These are phyloP conservation scores for Strix uralensis DNA, from an alignment of 2,113 vertebrate species.

Conservation along the genomic window DNA sequence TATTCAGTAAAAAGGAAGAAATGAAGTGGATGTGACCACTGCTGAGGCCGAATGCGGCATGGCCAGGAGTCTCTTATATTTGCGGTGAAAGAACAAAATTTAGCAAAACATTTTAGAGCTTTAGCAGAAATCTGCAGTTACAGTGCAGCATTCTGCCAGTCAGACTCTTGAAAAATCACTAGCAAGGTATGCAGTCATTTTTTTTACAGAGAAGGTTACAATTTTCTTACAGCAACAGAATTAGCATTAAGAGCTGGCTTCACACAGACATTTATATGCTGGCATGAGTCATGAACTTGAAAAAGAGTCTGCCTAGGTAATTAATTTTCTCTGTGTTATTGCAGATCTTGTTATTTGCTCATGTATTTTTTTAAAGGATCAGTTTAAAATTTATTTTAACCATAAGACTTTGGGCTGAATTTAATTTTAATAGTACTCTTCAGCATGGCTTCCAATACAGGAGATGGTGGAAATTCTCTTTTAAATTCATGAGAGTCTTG, in stretches of 20 bases:
- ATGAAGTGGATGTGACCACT: not conserved
- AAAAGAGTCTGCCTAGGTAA: slow-evolving; percentile 44
- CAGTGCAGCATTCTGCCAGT: not conserved
- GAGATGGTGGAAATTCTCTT: not conserved
- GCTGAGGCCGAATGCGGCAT: not conserved
- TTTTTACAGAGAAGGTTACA: not conserved
- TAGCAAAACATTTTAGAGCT: not conserved
- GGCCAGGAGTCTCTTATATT: not conserved
- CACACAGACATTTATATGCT: slow-evolving; percentile 38
- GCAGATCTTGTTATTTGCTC: slow-evolving; percentile 7
- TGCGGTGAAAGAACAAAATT: not conserved
- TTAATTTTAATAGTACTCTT: not conserved
- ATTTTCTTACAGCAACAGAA: slow-evolving; percentile 43
- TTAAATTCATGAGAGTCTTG: not conserved
- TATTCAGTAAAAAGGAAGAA: not conserved
- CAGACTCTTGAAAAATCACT: slow-evolving; percentile 25
- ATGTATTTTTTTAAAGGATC: not conserved
- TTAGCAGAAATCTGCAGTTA: not conserved
- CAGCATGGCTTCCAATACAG: not conserved
- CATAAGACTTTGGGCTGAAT: not conserved
- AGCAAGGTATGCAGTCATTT: slow-evolving; percentile 2
- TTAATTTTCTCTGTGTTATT: slow-evolving; percentile 33
- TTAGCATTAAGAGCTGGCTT: slow-evolving; percentile 41
- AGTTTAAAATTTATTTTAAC: not conserved
- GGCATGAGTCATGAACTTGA: slow-evolving; percentile 59